These are phyloP conservation scores for Ormyrus nitidulus DNA, from an alignment of 2,888 invertebrate genomes.

Conservation along the genomic window DNA sequence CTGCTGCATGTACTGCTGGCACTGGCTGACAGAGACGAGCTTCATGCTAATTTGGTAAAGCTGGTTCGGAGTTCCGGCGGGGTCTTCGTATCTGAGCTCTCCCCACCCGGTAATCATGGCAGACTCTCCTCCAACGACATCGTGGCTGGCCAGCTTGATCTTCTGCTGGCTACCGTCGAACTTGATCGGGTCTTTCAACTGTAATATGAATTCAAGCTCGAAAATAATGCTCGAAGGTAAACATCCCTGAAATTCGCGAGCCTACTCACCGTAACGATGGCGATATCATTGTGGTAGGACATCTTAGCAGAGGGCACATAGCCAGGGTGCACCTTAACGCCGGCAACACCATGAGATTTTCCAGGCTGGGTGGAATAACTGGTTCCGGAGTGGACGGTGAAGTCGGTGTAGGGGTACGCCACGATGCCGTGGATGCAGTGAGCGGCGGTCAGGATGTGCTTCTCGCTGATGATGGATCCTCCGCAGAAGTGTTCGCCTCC, in stretches of 20 bases:
- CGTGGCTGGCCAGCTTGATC: neutral
- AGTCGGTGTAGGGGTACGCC: neutral
- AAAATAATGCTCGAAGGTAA: no score
- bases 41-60: neutral
- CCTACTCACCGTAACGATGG: slow-evolving; percentile 49
- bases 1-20: neutral
- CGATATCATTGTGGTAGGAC: slow-evolving; percentile 48
- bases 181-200: slow-evolving; percentile 14
- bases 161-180: neutral
- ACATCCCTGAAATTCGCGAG: no score
- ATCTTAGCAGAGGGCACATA: slow-evolving; percentile 13
- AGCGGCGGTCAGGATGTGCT: slow-evolving; percentile 57
- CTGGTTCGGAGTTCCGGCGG: neutral
- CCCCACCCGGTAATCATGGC: slow-evolving; percentile 33
- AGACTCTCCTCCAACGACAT: neutral
- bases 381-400: slow-evolving; percentile 48
- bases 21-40: neutral
- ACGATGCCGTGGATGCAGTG: slow-evolving; percentile 51
- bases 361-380: slow-evolving; percentile 18
- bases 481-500: slow-evolving; percentile 54
- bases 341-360: neutral
- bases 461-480: slow-evolving; percentile 50
- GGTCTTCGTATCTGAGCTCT: neutral
- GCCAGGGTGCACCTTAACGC: slow-evolving; percentile 11
- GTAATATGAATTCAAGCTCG: neutral